These are phyloP conservation scores for Bovichtus variegatus DNA, from an alignment of 2,797 vertebrate species.

Conservation along the genomic window DNA sequence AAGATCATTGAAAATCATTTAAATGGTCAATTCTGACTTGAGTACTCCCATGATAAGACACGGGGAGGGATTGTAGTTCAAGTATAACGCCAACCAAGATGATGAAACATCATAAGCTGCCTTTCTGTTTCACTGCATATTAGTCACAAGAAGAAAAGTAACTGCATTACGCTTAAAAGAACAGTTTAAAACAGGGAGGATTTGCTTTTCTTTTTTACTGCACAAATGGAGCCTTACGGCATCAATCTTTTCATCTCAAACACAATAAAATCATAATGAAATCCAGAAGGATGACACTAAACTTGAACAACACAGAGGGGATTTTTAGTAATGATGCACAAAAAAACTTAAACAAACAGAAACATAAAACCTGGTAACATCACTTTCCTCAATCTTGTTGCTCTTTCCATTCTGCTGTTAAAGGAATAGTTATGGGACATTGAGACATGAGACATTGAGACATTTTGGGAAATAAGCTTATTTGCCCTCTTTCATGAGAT, in stretches of 20 bases:
- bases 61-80: slow-evolving; percentile 36
- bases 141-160: not conserved
- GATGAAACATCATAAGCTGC: slow-evolving; percentile 50
- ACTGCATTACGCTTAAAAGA: slow-evolving; percentile 11
- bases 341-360: slow-evolving; percentile 28
- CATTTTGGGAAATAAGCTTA: slow-evolving; percentile 22
- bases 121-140: slow-evolving; percentile 38
- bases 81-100: slow-evolving; percentile 40
- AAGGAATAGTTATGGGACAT: slow-evolving; percentile 15
- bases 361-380: slow-evolving; percentile 20
- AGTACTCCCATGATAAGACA: slow-evolving; percentile 58
- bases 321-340: slow-evolving; percentile 14
- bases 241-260: slow-evolving; percentile 45
- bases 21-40: slow-evolving; percentile 2
- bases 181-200: slow-evolving; percentile 11
- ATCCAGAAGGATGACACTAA: slow-evolving; percentile 33
- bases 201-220: slow-evolving; percentile 16
- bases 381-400: not conserved
- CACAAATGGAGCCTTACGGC: slow-evolving; percentile 57
- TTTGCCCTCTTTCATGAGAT: slow-evolving; percentile 1
- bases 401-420: slow-evolving; percentile 1
- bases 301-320: slow-evolving; percentile 45
- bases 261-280: slow-evolving; percentile 30
- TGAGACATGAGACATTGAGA: no score
- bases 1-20: not conserved